Conservation (phyloP, 2,888 invertebrate genomes). For the Plutella xylostella region DNA sequence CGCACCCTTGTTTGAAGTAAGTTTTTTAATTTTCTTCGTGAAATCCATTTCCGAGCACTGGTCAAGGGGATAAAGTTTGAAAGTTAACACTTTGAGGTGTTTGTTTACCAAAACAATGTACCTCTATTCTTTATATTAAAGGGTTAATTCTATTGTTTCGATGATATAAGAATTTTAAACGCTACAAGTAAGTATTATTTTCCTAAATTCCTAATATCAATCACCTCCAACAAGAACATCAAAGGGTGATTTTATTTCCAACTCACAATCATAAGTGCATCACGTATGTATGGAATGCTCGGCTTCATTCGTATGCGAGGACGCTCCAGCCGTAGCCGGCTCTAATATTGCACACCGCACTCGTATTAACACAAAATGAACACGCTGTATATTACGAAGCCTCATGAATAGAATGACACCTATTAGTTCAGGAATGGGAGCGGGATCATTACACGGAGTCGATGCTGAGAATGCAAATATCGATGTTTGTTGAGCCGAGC, state of each 20-base stretch:
- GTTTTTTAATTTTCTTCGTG: conserved; percentile 48
- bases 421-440: conserved; percentile 27
- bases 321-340: conserved; percentile 34
- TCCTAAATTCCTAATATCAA: too few species aligned
- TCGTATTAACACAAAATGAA: conserved; percentile 42
- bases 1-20: conserved; percentile 33
- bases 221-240: background rate
- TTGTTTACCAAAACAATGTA: conserved; percentile 21
- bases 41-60: conserved; percentile 33
- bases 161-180: too few species aligned
- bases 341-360: conserved; percentile 38
- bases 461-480: background rate
- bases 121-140: background rate
- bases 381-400: conserved; percentile 28
- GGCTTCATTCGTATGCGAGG: conserved; percentile 51
- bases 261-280: conserved; percentile 1
- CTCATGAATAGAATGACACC: conserved; percentile 29
- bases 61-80: conserved; percentile 30
- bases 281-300: conserved; percentile 22
- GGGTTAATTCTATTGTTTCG: too few species aligned
- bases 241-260: conserved; percentile 1
- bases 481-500: conserved; percentile 23
- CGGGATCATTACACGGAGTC: conserved; percentile 3
- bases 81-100: conserved; percentile 35
- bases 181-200: too few species aligned